phyloP scores from a whole-genome alignment of 1,140 invertebrate species.

The Pseudoatta argentina region DNA sequence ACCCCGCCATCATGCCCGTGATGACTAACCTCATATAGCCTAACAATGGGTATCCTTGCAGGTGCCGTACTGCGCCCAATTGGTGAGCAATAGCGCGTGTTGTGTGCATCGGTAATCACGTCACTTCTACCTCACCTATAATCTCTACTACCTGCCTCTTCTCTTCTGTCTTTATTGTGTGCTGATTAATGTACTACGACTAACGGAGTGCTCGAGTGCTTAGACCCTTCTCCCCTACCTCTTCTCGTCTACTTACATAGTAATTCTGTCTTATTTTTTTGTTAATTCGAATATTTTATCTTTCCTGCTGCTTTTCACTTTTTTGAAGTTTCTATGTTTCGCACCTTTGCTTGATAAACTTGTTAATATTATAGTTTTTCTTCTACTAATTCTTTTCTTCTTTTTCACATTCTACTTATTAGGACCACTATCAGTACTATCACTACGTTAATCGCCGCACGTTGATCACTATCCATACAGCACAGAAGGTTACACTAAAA shows the following conservation, averaged over 20 bases:
- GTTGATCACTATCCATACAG: slow-evolving; percentile 52
- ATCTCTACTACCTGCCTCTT: slow-evolving; percentile 79
- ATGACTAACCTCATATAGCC: slow-evolving; percentile 83
- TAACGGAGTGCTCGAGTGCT: slow-evolving; percentile 80
- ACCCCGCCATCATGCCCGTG: slow-evolving; percentile 78
- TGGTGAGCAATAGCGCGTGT: slow-evolving; percentile 96
- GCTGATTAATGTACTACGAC: slow-evolving; percentile 67
- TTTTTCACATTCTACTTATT: slow-evolving; percentile 1
- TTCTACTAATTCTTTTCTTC: neutral
- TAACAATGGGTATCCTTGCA: slow-evolving; percentile 91
- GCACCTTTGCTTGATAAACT: slow-evolving; percentile 6
- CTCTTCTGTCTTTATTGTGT: slow-evolving; percentile 68
- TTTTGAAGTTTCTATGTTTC: neutral
- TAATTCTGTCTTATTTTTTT: neutral
- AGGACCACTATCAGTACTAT: neutral
- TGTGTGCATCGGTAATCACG: slow-evolving; percentile 95
- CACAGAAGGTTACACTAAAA: too few relatives aligned
- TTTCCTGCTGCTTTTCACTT: slow-evolving; percentile 18
- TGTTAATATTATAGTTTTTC: slow-evolving; percentile 1
- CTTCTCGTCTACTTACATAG: slow-evolving; percentile 40
- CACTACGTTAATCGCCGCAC: slow-evolving; percentile 64
- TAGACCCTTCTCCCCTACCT: neutral
- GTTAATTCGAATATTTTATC: neutral
- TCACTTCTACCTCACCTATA: slow-evolving; percentile 87
- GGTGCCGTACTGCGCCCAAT: slow-evolving; percentile 94